These are phyloP conservation scores for Dicerorhinus sumatrensis DNA, from an alignment of 2,113 vertebrate species.

Conservation along the genomic window DNA sequence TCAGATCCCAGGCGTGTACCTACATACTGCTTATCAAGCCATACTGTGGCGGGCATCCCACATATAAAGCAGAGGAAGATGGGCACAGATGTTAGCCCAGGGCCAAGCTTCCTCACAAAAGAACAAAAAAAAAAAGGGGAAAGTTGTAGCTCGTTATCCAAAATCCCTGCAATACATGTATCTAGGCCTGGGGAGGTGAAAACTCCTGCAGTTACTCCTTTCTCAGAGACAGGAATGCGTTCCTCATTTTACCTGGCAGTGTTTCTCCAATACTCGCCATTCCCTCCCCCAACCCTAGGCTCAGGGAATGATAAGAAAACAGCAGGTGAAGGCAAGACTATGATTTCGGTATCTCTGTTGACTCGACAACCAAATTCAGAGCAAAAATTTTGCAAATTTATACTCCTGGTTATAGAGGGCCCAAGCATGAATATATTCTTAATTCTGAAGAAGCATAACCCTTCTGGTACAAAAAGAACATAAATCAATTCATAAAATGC, in stretches of 20 bases:
- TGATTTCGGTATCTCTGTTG: neutral
- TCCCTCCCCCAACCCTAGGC: neutral
- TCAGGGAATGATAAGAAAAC: neutral
- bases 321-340: neutral
- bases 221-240: neutral
- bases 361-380: neutral
- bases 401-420: neutral
- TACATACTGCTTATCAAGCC: too few species aligned
- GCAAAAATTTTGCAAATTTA: neutral
- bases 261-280: neutral
- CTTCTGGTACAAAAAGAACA: neutral
- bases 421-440: neutral
- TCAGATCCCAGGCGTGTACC: too few species aligned
- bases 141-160: neutral
- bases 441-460: neutral
- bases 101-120: too few species aligned
- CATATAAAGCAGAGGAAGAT: too few species aligned
- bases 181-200: neutral
- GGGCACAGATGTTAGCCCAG: too few species aligned
- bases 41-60: too few species aligned
- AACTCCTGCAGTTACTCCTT: rapidly evolving
- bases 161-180: neutral
- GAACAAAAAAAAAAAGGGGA: too few species aligned
- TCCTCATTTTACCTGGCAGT: neutral
- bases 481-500: neutral